Evolutionary conservation across 1,140 invertebrate genomes (phyloP), one percentile per base, ranked within the genome.

Genomic region (Phortica variegata): DNA sequence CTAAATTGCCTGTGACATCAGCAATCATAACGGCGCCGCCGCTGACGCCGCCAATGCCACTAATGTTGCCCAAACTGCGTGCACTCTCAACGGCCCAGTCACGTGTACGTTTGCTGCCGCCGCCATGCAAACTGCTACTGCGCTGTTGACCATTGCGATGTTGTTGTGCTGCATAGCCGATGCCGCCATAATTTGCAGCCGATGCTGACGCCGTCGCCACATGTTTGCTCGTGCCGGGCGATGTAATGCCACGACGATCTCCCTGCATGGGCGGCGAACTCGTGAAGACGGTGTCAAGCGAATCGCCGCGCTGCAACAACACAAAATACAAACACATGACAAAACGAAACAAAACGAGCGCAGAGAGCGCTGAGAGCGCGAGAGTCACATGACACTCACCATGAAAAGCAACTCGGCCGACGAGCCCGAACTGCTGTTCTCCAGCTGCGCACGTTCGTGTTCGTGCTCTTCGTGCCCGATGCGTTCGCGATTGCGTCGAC

Each of bases 211-310:
- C 63, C 2, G 63, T 68, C 36, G 63, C 63, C 6, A 63, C 63
- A 45, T 66, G 60, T 40, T 66, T 51, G 2, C 52, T 69, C 2
- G 65, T 56, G n/a, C 61, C 42, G 1, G 65, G 65, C 26, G 65
- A 69, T 37, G n/a, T n/a, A n/a, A 58, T 55, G 33, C 65, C 60
- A 9, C 61, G 52, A 3, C 58, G 39, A 9, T 68, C 63, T 12
- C 59, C 57, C 26, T 57, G 52, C 4, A 59, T 61, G 36, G 79
- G 79, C 6, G 81, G 81, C 6, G 81, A 83, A 26, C 78, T 78
- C n/a, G 80, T 79, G 49, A 83, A 83, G 9, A 83, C 79, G 6
- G 81, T 82, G 44, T 82, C 81, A 44, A 82, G 58, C 2, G 81
- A 83, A 54, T 83, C 81, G 3, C 81, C 81, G 54, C 81, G 79